These are phyloP conservation scores for Plutomurus gul DNA, from an alignment of 1,140 invertebrate genomes.

Conservation along the genomic window DNA sequence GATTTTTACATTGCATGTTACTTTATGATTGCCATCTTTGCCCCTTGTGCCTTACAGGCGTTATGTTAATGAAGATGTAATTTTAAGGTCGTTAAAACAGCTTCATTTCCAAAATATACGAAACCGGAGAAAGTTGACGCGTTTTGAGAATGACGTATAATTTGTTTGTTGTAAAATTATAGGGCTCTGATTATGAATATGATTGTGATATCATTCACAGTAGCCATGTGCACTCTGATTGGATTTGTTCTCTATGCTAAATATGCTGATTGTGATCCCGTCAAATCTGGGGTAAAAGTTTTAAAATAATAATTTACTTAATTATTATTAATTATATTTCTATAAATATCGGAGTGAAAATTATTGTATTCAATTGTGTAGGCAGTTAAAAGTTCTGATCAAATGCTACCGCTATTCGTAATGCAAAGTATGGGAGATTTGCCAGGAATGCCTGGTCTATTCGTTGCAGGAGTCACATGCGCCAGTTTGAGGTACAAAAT, in stretches of 20 bases:
- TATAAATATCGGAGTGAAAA: background rate
- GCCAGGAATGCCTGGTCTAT: slow-evolving; percentile 51
- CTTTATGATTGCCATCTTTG: no score
- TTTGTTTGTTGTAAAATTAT: slow-evolving; percentile 9
- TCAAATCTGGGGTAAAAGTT: slow-evolving; percentile 40
- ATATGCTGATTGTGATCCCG: slow-evolving; percentile 61
- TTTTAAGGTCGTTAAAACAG: no score
- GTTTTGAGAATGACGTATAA: no score
- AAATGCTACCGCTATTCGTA: slow-evolving; percentile 60
- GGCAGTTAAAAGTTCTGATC: slow-evolving; percentile 54
- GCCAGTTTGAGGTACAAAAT: slow-evolving; percentile 55
- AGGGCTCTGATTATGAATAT: slow-evolving; percentile 57
- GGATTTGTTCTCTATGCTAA: slow-evolving; percentile 62
- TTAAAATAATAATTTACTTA: background rate
- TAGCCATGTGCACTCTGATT: slow-evolving; percentile 23
- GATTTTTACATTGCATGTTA: no score
- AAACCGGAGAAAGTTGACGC: no score
- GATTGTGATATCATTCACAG: slow-evolving; percentile 49
- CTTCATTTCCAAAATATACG: no score
- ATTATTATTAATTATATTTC: background rate
- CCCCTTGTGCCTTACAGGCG: no score
- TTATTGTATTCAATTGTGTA: background rate
- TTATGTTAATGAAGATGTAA: no score
- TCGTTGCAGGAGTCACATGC: slow-evolving; percentile 61
- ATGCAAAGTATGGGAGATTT: slow-evolving; percentile 58